phyloP scores from a whole-genome alignment of 2,888 invertebrate species.

The Heteropelma amictum region DNA sequence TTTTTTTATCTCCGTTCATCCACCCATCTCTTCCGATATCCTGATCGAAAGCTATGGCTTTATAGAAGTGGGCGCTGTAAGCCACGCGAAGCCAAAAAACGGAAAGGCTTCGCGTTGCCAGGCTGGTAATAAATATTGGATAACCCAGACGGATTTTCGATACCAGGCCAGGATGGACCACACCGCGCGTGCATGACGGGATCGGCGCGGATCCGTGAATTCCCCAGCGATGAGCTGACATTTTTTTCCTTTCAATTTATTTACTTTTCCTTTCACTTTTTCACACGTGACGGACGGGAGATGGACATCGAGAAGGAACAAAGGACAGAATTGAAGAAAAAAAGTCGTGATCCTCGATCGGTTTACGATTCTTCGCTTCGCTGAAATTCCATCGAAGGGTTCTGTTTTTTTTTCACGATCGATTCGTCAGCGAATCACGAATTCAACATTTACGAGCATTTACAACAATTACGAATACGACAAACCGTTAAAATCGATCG shows the following conservation, averaged over 20 bases:
- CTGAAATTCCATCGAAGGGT: too few species aligned
- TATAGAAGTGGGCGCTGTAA: slow-evolving; percentile 21
- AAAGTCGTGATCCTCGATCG: too few species aligned
- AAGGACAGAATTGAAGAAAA: too few species aligned
- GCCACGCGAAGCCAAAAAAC: slow-evolving; percentile 28
- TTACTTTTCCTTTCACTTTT: too few species aligned
- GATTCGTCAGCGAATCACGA: too few species aligned
- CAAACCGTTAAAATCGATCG: too few species aligned
- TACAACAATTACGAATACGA: too few species aligned
- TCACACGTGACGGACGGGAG: too few species aligned
- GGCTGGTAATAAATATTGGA: slow-evolving; percentile 63
- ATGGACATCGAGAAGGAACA: neutral
- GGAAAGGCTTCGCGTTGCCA: slow-evolving; percentile 33
- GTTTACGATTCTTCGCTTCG: too few species aligned
- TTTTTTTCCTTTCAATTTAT: slow-evolving; percentile 23
- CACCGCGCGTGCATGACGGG: slow-evolving; percentile 22
- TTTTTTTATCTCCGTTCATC: neutral
- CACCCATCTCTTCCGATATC: neutral
- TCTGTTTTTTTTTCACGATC: too few species aligned
- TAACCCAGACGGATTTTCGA: slow-evolving; percentile 60
- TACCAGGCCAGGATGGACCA: slow-evolving; percentile 51
- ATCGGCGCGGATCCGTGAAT: slow-evolving; percentile 9
- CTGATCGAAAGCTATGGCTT: slow-evolving; percentile 33
- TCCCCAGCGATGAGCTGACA: neutral
- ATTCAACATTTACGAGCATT: too few species aligned